phyloP scores from a whole-genome alignment of 2,113 vertebrate genomes.

The Thymallus thymallus region DNA sequence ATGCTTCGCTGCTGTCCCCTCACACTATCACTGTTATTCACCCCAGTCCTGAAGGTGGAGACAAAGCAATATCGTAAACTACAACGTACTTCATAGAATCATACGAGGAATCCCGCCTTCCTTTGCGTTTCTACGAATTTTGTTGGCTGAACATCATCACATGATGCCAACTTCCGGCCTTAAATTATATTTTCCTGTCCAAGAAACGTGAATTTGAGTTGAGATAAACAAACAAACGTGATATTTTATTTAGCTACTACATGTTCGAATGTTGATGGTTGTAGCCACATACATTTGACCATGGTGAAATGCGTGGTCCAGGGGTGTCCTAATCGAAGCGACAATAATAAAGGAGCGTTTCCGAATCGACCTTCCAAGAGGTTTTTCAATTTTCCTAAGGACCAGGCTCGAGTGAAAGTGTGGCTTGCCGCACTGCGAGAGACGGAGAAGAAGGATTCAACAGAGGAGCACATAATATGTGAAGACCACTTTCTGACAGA shows the following conservation, averaged over 20 bases:
- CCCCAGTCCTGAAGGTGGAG: neutral
- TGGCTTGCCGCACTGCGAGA: slow-evolving; percentile 75
- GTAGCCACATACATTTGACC: neutral
- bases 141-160: neutral
- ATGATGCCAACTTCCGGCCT: neutral
- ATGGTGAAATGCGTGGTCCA: slow-evolving; percentile 61
- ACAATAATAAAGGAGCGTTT: slow-evolving; percentile 18
- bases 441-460: slow-evolving; percentile 31
- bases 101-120: neutral
- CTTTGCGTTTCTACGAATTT: neutral
- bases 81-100: neutral
- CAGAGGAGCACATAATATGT: slow-evolving; percentile 62
- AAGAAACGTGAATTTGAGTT: neutral
- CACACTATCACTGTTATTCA: neutral
- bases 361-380: slow-evolving; percentile 37
- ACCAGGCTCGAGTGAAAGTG: slow-evolving; percentile 58
- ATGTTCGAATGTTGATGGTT: neutral
- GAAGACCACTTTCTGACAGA: slow-evolving; percentile 77
- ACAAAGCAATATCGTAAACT: neutral
- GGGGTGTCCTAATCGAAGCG: slow-evolving; percentile 48
- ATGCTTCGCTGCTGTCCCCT: neutral
- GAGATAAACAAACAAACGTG: slow-evolving; percentile 7
- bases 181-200: neutral
- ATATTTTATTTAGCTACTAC: neutral
- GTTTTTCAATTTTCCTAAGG: slow-evolving; percentile 58